Percentiles rank a stretch among this genome's conserved stretches.
These are phyloP conservation scores for Nycteola revayana DNA, from an alignment of 2,888 invertebrate species.

Conservation along the genomic window DNA sequence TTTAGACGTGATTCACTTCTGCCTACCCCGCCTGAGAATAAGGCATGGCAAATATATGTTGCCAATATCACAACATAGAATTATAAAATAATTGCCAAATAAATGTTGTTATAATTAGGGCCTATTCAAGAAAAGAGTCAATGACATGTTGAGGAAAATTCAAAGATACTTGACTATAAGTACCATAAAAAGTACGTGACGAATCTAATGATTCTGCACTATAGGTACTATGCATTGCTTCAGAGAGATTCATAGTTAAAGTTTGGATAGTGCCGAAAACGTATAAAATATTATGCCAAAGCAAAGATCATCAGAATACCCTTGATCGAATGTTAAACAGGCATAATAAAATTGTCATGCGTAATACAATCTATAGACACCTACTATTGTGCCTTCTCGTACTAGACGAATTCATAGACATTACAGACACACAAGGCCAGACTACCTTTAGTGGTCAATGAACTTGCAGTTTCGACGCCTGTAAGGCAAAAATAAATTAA, in stretches of 20 bases:
- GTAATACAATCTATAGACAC: too few relatives aligned
- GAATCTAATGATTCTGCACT: constrained; percentile 47
- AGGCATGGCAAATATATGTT: too few relatives aligned
- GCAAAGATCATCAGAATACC: too few relatives aligned
- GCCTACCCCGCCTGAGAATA: too few relatives aligned
- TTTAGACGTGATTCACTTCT: too few relatives aligned
- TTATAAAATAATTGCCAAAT: too few relatives aligned
- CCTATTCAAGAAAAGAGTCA: constrained; percentile 38
- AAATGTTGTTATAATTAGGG: too few relatives aligned
- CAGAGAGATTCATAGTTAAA: constrained; percentile 31
- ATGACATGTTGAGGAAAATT: constrained; percentile 69
- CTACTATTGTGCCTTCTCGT: constrained; percentile 17
- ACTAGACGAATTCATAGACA: constrained; percentile 48
- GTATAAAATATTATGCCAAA: constrained; percentile 7
- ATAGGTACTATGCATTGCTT: constrained; percentile 37
- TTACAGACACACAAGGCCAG: constrained; percentile 56
- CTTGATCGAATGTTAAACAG: too few relatives aligned
- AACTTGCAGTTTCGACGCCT: constrained; percentile 51
- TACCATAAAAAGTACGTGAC: constrained; percentile 58
- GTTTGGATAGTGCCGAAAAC: constrained; percentile 27
- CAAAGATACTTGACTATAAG: constrained; percentile 44
- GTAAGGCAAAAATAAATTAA: constrained; percentile 45
- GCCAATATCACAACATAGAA: too few relatives aligned
- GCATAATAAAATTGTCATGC: too few relatives aligned
- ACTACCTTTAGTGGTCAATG: constrained; percentile 61